A percentile compares a stretch with the other conserved stretches of the same genome.
Conservation (phyloP, 2,888 invertebrate species). For the Saturnia japonica region DNA sequence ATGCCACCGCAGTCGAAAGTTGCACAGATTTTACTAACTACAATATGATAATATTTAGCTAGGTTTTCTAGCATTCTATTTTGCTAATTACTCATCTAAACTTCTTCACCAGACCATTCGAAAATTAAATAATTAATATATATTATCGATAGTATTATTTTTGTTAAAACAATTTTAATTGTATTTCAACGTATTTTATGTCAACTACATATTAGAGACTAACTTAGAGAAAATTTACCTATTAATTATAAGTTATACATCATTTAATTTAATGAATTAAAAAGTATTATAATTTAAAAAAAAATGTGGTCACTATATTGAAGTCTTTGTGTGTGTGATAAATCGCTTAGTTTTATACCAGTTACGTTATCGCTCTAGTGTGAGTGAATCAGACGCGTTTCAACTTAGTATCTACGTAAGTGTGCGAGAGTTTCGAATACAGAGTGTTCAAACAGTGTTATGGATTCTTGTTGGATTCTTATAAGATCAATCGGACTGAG, state of each 20-base stretch:
- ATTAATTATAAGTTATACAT: not conserved
- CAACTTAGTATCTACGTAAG: slow-evolving; percentile 18
- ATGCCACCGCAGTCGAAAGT: not conserved
- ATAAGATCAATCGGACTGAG: not conserved
- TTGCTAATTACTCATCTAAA: not conserved
- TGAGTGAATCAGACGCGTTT: slow-evolving; percentile 38
- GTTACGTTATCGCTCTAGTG: slow-evolving; percentile 22
- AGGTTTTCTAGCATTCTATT: too few species aligned
- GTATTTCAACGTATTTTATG: not conserved
- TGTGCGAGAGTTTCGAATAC: slow-evolving; percentile 17
- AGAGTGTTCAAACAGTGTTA: slow-evolving; percentile 13
- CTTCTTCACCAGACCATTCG: not conserved
- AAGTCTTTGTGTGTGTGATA: not conserved
- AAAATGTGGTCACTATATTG: not conserved
- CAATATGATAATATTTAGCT: not conserved
- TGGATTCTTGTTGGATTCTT: slow-evolving; percentile 12
- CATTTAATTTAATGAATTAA: not conserved
- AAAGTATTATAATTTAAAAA: not conserved
- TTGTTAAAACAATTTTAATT: not conserved
- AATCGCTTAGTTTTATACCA: slow-evolving; percentile 1
- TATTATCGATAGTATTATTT: not conserved
- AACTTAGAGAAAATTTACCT: not conserved
- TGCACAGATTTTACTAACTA: not conserved
- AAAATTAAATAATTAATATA: not conserved
- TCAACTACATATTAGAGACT: not conserved